Percentiles rank a stretch among this genome's conserved stretches.
Conservation (phyloP, 2,888 invertebrate genomes). For the Aporophyla nigra region DNA sequence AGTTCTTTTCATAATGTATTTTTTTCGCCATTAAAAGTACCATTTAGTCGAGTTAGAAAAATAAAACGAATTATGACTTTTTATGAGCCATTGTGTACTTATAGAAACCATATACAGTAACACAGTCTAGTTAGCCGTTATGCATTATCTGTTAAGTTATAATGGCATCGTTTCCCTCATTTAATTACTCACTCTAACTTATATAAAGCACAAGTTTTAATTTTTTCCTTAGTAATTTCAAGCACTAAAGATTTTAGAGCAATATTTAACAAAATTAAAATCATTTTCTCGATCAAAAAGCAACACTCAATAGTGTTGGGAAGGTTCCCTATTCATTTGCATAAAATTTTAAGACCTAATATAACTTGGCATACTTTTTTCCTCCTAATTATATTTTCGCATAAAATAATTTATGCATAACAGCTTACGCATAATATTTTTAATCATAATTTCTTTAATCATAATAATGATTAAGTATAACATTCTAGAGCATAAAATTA, state of each 20-base stretch:
- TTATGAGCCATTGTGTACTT: slow-evolving; percentile 13
- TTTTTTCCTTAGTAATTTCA: neutral
- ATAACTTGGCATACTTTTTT: no score
- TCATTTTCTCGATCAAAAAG: neutral
- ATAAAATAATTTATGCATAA: no score
- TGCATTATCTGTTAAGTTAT: slow-evolving; percentile 23
- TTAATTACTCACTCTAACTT: neutral
- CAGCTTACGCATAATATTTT: no score
- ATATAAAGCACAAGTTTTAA: neutral
- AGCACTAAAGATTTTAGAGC: neutral
- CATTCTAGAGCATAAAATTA: no score
- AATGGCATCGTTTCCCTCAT: neutral
- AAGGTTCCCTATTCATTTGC: no score
- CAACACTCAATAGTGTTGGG: slow-evolving; percentile 6
- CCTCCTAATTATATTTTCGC: no score
- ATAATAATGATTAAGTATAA: no score
- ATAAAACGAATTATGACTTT: neutral
- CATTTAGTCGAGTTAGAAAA: no score
- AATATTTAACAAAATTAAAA: neutral
- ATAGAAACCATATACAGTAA: neutral
- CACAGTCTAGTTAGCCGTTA: neutral
- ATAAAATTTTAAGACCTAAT: no score
- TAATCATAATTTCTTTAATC: no score
- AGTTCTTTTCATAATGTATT: no score
- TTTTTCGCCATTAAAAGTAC: no score